phyloP scores from a whole-genome alignment of 2,888 invertebrate species.

The Molorchus minor region DNA sequence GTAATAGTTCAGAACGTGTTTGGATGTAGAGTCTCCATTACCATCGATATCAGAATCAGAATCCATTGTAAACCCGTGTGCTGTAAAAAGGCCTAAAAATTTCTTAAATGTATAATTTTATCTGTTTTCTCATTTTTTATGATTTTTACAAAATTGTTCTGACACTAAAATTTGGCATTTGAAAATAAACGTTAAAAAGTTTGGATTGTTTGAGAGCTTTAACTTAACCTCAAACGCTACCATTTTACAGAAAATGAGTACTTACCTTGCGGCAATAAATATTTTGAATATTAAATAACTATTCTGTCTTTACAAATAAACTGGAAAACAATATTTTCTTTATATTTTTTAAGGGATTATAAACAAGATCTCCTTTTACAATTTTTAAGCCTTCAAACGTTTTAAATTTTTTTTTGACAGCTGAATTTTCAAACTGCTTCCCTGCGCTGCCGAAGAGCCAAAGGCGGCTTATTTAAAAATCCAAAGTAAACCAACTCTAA shows the following conservation, averaged over 20 bases:
- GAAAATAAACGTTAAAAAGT: too few relatives aligned
- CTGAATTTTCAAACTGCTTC: not conserved
- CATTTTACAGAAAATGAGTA: not conserved
- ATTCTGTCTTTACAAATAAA: not conserved
- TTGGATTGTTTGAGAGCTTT: slow-evolving; percentile 1
- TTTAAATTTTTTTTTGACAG: slow-evolving; percentile 3
- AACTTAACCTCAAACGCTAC: slow-evolving; percentile 17
- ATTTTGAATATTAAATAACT: not conserved
- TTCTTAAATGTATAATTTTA: not conserved
- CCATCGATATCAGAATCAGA: slow-evolving; percentile 32
- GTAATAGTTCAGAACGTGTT: slow-evolving; percentile 70
- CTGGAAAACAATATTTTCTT: too few relatives aligned
- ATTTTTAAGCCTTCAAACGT: not conserved
- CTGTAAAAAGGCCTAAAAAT: not conserved
- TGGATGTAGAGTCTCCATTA: slow-evolving; percentile 47
- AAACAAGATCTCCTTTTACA: not conserved
- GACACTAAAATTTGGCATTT: slow-evolving; percentile 34
- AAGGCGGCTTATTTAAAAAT: slow-evolving; percentile 20
- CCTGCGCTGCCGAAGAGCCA: not conserved
- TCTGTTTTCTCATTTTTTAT: slow-evolving; percentile 9
- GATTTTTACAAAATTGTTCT: slow-evolving; percentile 9
- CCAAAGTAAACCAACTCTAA: not conserved
- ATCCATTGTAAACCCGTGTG: slow-evolving; percentile 24
- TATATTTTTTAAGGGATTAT: not conserved
- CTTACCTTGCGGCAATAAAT: not conserved